Conservation (phyloP, 2,797 vertebrate species). For the Enteromius anoplus region DNA sequence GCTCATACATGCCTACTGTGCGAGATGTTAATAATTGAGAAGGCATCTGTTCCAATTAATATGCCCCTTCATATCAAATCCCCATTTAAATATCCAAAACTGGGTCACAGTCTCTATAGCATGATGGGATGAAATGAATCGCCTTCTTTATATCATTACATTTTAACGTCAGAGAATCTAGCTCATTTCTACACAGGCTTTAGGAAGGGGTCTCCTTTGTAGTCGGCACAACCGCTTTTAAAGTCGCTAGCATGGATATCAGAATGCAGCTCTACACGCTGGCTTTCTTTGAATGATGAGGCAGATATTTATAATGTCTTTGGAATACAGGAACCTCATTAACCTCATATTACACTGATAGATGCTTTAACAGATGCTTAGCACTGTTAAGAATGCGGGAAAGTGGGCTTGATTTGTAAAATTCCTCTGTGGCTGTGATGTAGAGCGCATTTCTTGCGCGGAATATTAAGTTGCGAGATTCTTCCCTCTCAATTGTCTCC, state of each 20-base stretch:
- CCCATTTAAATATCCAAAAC: conserved; percentile 83
- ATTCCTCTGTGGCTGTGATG: conserved; percentile 41
- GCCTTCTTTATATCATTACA: conserved; percentile 61
- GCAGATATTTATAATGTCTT: conserved; percentile 55
- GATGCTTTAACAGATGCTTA: conserved; percentile 57
- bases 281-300: conserved; percentile 43
- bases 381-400: conserved; percentile 37
- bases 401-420: conserved; percentile 41
- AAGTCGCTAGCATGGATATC: conserved; percentile 34
- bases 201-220: not conserved
- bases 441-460: conserved; percentile 16
- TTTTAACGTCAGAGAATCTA: conserved; percentile 52
- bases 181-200: conserved; percentile 34
- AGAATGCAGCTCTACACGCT: conserved; percentile 35
- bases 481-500: not conserved
- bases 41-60: conserved; percentile 88
- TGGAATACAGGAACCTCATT: conserved; percentile 58
- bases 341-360: conserved; percentile 50
- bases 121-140: conserved; percentile 69
- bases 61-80: conserved; percentile 84
- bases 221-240: conserved; percentile 19
- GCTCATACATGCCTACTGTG: conserved; percentile 79
- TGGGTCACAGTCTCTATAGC: conserved; percentile 80
- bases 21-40: conserved; percentile 86
- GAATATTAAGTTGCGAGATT: conserved; percentile 44